Evolutionary conservation across 2,888 invertebrate species (phyloP).

Genomic region (Rhyacophila evoluta): DNA sequence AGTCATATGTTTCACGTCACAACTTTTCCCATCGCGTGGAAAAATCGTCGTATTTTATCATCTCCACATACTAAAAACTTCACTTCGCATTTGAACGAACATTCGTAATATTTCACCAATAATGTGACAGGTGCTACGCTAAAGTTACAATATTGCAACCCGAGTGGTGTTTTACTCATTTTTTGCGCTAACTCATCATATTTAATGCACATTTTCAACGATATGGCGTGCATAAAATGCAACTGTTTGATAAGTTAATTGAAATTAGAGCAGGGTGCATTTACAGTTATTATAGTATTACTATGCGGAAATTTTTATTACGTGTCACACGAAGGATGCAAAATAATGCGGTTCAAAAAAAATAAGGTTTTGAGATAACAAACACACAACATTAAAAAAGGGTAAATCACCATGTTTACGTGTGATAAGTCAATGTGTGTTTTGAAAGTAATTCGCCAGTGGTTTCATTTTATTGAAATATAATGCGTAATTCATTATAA

Average conservation of each 20-base stretch:
- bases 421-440: too few species aligned
- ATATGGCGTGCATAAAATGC: background rate
- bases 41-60: background rate
- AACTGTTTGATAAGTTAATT: background rate
- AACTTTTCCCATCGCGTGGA: slow-evolving; percentile 23
- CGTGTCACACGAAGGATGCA: background rate
- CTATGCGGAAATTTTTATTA: background rate
- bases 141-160: background rate
- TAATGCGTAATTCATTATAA: too few species aligned
- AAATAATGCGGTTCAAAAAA: background rate
- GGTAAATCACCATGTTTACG: too few species aligned
- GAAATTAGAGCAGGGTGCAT: background rate
- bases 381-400: too few species aligned
- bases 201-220: background rate
- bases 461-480: too few species aligned
- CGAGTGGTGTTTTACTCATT: background rate
- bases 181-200: background rate
- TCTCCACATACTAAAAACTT: background rate
- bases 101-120: background rate
- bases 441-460: too few species aligned
- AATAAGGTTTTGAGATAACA: too few species aligned
- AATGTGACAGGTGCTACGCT: background rate
- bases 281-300: background rate
- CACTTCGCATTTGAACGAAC: background rate
- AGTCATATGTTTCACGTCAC: background rate